A percentile compares a stretch with the other conserved stretches of the same genome.
Evolutionary conservation across 2,797 vertebrate genomes (phyloP).

Genomic region (Echeneis naucrates): DNA sequence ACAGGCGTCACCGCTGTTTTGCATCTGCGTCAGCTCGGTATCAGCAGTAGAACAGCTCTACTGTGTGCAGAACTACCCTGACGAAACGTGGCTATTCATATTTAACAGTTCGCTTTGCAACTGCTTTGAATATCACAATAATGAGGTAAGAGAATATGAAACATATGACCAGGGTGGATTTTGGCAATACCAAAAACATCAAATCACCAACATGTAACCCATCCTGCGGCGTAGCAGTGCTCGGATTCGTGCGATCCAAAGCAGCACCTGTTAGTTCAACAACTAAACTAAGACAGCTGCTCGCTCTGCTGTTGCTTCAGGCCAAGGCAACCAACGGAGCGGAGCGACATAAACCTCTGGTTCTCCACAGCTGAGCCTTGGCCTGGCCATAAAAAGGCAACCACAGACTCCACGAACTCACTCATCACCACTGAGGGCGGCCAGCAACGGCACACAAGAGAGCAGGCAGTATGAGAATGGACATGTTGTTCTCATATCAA

Average conservation of each 20-base stretch:
- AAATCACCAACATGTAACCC: not conserved
- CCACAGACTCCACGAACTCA: constrained; percentile 5
- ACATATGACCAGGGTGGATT: not conserved
- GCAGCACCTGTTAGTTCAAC: constrained; percentile 43
- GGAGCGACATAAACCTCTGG: constrained; percentile 30
- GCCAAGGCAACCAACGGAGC: constrained; percentile 29
- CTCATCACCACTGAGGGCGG: constrained; percentile 34
- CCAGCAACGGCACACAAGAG: too few relatives aligned
- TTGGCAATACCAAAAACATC: not conserved
- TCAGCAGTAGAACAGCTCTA: constrained; percentile 9
- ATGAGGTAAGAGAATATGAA: not conserved
- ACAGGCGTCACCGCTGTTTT: not conserved
- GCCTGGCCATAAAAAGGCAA: constrained; percentile 79
- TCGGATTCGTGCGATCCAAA: not conserved
- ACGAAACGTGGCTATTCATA: not conserved
- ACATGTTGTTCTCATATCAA: not conserved
- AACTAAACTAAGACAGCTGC: constrained; percentile 54
- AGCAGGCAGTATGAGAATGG: not conserved
- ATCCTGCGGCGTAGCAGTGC: not conserved
- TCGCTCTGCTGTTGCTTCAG: constrained; percentile 15
- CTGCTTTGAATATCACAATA: constrained; percentile 8
- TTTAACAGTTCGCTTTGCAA: not conserved
- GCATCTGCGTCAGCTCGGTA: constrained; percentile 4
- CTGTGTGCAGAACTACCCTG: not conserved
- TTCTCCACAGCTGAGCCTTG: constrained; percentile 49